phyloP scores from a whole-genome alignment of 2,888 invertebrate genomes.

The Drosophila acutilabella region DNA sequence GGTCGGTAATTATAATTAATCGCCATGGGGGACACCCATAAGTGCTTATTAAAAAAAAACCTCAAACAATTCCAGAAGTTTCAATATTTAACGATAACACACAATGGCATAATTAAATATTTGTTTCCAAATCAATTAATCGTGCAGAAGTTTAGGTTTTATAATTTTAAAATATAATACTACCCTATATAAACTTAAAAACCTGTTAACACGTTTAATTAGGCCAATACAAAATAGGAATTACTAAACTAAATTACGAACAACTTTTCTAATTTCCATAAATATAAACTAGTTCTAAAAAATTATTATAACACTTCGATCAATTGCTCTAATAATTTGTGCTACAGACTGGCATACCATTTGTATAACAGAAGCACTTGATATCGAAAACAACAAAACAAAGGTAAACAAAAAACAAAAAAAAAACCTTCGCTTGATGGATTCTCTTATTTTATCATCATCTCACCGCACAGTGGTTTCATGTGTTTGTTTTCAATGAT shows the following conservation, averaged over 20 bases:
- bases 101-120: too few relatives aligned
- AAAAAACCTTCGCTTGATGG: conserved; percentile 2
- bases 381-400: neutral
- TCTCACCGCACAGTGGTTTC: conserved; percentile 22
- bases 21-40: conserved; percentile 31
- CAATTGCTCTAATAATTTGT: neutral
- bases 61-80: neutral
- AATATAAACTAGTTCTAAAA: too few relatives aligned
- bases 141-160: too few relatives aligned
- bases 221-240: too few relatives aligned
- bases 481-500: conserved; percentile 24
- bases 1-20: conserved; percentile 36
- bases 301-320: neutral
- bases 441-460: conserved; percentile 10
- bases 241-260: too few relatives aligned
- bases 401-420: conserved; percentile 12
- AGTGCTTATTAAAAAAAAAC: conserved; percentile 9
- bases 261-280: too few relatives aligned
- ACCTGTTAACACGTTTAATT: too few relatives aligned
- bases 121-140: too few relatives aligned
- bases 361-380: conserved; percentile 5
- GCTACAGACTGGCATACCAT: neutral
- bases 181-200: too few relatives aligned
- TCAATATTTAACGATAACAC: too few relatives aligned
- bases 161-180: too few relatives aligned